phyloP scores from a whole-genome alignment of 2,888 invertebrate genomes.

The Lepidochrysops patricia region DNA sequence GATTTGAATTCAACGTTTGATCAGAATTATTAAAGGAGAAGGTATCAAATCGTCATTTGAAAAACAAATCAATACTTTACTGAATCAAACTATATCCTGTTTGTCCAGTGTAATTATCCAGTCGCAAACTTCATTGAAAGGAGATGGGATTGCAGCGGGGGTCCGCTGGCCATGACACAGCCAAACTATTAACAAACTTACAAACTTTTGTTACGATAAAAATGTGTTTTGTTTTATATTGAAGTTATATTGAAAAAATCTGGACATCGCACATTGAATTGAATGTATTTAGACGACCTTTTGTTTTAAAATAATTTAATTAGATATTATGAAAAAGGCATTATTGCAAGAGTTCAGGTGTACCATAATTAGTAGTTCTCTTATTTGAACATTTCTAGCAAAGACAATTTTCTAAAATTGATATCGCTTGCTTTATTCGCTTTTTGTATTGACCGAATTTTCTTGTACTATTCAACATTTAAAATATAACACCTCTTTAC shows the following conservation, averaged over 20 bases:
- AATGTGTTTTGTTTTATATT: not conserved
- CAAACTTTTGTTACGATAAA: not conserved
- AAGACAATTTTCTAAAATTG: not conserved
- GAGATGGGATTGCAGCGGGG: not conserved
- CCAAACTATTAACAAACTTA: slow-evolving; percentile 3
- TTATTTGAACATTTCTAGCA: too few relatives aligned
- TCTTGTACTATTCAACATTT: not conserved
- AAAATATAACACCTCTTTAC: not conserved
- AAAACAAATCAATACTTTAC: too few relatives aligned
- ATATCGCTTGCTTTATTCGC: not conserved
- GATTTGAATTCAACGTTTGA: too few relatives aligned
- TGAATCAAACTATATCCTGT: too few relatives aligned
- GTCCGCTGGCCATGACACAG: slow-evolving; percentile 6
- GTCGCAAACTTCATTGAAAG: not conserved
- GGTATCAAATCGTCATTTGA: too few relatives aligned
- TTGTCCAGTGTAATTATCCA: not conserved
- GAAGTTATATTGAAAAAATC: not conserved
- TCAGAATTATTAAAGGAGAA: too few relatives aligned
- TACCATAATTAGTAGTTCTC: too few relatives aligned
- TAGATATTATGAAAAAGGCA: too few relatives aligned
- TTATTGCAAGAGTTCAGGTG: too few relatives aligned
- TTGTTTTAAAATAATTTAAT: too few relatives aligned
- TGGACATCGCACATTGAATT: too few relatives aligned
- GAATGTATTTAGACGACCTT: too few relatives aligned
- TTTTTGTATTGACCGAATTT: not conserved